Conservation (phyloP, 2,113 vertebrate genomes). For the Nothoprocta perdicaria region DNA sequence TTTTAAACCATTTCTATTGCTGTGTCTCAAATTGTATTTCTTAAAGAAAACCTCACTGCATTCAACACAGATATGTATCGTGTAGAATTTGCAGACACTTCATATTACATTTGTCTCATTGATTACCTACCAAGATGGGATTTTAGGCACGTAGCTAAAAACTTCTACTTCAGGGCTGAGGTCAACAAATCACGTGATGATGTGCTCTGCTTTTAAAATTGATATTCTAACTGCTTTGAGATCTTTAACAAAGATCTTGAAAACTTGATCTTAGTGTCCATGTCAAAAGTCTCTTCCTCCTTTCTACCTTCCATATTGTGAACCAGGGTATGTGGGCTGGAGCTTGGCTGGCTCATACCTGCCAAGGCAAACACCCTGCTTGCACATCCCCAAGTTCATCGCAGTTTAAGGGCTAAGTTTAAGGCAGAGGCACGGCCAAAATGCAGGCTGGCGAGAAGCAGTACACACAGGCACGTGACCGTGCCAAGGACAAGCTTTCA, state of each 20-base stretch:
- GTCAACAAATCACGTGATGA: neutral
- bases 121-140: neutral
- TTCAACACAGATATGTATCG: neutral
- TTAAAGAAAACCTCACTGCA: neutral
- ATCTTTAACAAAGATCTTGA: neutral
- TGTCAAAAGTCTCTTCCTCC: neutral
- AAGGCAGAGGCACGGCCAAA: neutral
- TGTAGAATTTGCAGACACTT: neutral
- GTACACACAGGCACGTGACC: neutral
- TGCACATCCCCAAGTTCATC: neutral
- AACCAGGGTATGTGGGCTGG: fast-evolving
- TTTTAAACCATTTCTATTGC: neutral
- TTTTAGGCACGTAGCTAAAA: neutral
- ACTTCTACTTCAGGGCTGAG: neutral
- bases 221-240: neutral
- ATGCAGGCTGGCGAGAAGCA: neutral
- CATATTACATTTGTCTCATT: neutral
- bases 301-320: neutral
- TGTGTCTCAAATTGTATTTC: neutral
- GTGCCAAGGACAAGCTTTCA: neutral
- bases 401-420: neutral
- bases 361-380: neutral
- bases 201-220: neutral
- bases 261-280: neutral
- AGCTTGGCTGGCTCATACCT: neutral